These are phyloP conservation scores for Chaetorhynchus papuensis DNA, from an alignment of 2,113 vertebrate genomes.

Conservation along the genomic window DNA sequence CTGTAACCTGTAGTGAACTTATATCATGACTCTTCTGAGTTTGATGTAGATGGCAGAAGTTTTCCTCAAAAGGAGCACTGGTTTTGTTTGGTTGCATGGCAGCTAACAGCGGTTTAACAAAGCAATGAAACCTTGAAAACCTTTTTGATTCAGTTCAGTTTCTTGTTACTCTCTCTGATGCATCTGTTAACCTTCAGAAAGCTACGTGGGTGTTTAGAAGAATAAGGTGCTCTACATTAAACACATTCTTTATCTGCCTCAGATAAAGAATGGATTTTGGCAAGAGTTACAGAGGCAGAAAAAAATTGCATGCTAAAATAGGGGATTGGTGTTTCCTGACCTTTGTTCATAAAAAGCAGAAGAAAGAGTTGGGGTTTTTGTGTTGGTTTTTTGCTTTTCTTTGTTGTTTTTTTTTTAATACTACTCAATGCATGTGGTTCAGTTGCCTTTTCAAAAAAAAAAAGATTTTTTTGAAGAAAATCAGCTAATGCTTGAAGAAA, in stretches of 20 bases:
- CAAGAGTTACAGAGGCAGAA: neutral
- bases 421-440: neutral
- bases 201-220: neutral
- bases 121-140: neutral
- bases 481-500: neutral
- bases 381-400: no score
- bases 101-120: neutral
- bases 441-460: neutral
- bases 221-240: conserved; percentile 11
- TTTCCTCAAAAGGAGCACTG: neutral
- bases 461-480: neutral
- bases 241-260: neutral
- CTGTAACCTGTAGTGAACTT: neutral
- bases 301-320: neutral
- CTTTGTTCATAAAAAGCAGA: neutral
- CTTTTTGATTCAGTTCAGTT: neutral
- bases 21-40: neutral
- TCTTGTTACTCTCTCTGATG: neutral
- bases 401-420: neutral
- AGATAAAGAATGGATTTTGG: conserved; percentile 29
- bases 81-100: neutral
- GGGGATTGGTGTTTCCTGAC: neutral
- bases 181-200: conserved; percentile 17
- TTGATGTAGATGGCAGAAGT: neutral
- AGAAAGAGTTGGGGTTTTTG: neutral